Conservation (phyloP, 2,888 invertebrate species). For the Xylocampa areola region DNA sequence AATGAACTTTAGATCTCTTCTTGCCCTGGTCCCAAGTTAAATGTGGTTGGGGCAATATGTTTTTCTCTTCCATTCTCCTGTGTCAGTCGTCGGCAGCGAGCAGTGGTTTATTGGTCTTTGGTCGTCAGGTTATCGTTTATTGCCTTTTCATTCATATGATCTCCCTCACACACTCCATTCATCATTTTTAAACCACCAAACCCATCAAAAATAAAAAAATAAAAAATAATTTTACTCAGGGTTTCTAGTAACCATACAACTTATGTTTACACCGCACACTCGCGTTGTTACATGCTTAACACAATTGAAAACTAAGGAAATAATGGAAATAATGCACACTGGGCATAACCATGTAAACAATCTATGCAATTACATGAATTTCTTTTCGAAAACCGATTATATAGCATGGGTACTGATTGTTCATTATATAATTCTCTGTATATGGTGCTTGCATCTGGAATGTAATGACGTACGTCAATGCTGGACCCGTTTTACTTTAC, state of each 20-base stretch:
- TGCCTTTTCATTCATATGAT: too few relatives aligned
- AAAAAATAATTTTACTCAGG: not conserved
- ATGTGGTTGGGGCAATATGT: too few relatives aligned
- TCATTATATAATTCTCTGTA: conserved; percentile 35
- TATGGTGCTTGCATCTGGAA: conserved; percentile 27
- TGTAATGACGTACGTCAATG: conserved; percentile 43
- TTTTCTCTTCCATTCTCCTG: too few relatives aligned
- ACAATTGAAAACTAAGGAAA: not conserved
- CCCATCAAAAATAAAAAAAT: too few relatives aligned
- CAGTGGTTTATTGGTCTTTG: too few relatives aligned
- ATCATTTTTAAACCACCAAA: too few relatives aligned
- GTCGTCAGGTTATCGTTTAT: too few relatives aligned
- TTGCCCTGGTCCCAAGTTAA: too few relatives aligned
- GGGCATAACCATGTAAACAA: not conserved
- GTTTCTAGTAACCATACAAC: not conserved
- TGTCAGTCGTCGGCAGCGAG: too few relatives aligned
- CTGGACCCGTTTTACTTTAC: conserved; percentile 51
- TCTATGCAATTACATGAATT: not conserved
- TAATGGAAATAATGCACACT: not conserved
- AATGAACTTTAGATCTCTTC: too few relatives aligned
- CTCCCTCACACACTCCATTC: too few relatives aligned
- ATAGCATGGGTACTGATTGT: conserved; percentile 9
- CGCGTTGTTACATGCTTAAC: not conserved
- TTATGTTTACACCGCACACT: not conserved
- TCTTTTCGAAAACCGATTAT: conserved; percentile 15